These are phyloP conservation scores for Drosophila siamana DNA, from an alignment of 2,888 invertebrate genomes.

Conservation along the genomic window DNA sequence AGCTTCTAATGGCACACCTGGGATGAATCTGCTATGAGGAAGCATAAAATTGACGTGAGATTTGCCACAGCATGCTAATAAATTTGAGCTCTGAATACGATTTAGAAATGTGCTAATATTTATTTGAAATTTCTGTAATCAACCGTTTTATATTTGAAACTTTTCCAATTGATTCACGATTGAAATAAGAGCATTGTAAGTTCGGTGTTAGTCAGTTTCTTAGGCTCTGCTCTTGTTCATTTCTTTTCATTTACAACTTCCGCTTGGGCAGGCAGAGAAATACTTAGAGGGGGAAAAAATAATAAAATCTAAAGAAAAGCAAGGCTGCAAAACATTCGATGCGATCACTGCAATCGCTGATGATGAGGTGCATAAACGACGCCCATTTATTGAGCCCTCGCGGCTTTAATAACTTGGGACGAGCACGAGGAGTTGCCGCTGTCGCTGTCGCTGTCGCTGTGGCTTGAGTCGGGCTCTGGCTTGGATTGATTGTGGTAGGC, in stretches of 20 bases:
- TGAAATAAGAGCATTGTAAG: slow-evolving; percentile 5
- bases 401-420: slow-evolving; percentile 61
- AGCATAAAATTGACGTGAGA: neutral
- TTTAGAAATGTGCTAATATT: too few relatives aligned
- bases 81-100: too few relatives aligned
- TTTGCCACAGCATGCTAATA: neutral
- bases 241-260: slow-evolving; percentile 66
- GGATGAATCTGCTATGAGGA: neutral
- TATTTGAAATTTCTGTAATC: too few relatives aligned
- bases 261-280: slow-evolving; percentile 53
- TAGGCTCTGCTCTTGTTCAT: slow-evolving; percentile 1
- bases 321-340: slow-evolving; percentile 49
- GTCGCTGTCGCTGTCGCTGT: too few relatives aligned
- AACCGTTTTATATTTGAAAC: neutral
- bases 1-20: neutral
- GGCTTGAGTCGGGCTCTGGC: neutral
- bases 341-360: slow-evolving; percentile 77
- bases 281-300: slow-evolving; percentile 1
- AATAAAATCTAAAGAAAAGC: slow-evolving; percentile 14
- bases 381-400: slow-evolving; percentile 81
- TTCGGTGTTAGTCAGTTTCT: slow-evolving; percentile 8
- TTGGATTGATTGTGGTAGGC: slow-evolving; percentile 26
- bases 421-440: too few relatives aligned
- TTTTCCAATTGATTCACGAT: too few relatives aligned
- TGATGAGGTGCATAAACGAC: slow-evolving; percentile 82